phyloP scores from a whole-genome alignment of 1,140 invertebrate species.

The Sitodiplosis mosellana region DNA sequence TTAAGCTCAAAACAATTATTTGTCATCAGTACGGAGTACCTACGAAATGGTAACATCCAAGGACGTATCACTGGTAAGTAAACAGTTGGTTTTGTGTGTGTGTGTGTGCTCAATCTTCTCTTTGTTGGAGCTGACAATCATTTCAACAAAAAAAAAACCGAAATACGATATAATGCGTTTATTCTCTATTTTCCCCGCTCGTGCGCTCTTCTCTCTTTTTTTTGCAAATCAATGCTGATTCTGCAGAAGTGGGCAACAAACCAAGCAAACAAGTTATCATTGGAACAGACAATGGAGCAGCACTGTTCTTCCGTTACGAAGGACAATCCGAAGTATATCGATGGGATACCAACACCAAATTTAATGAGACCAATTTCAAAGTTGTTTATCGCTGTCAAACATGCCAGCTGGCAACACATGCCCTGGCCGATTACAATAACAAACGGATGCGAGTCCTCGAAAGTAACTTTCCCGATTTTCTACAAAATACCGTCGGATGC shows the following conservation, averaged over 20 bases:
- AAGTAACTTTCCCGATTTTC: constrained; percentile 41
- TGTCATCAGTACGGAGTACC: constrained; percentile 31
- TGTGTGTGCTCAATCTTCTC: too few relatives aligned
- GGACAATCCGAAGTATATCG: constrained; percentile 37
- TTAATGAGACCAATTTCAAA: constrained; percentile 30
- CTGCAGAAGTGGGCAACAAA: constrained; percentile 31
- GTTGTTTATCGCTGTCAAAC: constrained; percentile 29
- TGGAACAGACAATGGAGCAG: constrained; percentile 38
- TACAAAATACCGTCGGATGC: constrained; percentile 37
- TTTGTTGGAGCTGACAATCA: too few relatives aligned
- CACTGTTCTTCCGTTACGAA: constrained; percentile 36
- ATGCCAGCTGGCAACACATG: constrained; percentile 34
- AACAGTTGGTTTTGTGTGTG: too few relatives aligned
- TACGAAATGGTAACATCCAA: constrained; percentile 28
- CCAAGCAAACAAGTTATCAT: constrained; percentile 31
- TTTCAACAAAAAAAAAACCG: too few relatives aligned
- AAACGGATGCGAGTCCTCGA: constrained; percentile 36
- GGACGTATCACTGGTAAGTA: constrained; percentile 28
- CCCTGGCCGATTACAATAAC: constrained; percentile 31
- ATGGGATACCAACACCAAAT: constrained; percentile 37
- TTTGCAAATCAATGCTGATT: background rate
- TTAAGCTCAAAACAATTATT: constrained; percentile 32
- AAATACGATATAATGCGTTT: too few relatives aligned
- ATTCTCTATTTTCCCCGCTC: too few relatives aligned
- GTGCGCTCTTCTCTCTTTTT: background rate